Percentiles rank a stretch among this genome's conserved stretches.
Evolutionary conservation across 2,797 vertebrate genomes (phyloP).

Genomic region (Monodelphis domestica): DNA sequence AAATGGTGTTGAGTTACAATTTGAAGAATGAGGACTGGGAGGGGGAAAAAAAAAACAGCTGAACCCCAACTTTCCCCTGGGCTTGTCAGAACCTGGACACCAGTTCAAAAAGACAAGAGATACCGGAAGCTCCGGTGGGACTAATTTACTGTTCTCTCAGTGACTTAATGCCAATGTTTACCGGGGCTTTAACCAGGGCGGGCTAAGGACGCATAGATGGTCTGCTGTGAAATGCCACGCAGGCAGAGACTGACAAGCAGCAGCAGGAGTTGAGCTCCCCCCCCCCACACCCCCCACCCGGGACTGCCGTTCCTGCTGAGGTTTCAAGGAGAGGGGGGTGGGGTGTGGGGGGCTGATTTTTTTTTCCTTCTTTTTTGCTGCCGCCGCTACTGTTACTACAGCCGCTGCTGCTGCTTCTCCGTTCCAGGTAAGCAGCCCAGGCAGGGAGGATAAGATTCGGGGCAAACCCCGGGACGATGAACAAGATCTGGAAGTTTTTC

Average conservation of each 20-base stretch:
- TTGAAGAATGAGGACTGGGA: conserved; percentile 65
- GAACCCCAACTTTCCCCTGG: conserved; percentile 56
- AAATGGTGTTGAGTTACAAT: conserved; percentile 84
- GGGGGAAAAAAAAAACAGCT: conserved; percentile 66
- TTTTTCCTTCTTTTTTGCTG: background rate
- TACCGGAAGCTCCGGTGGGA: conserved; percentile 9
- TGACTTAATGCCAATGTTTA: conserved; percentile 31
- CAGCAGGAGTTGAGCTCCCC: conserved; percentile 58
- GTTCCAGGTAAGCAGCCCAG: conserved; percentile 72
- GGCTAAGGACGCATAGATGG: conserved; percentile 62
- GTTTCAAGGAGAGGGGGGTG: background rate
- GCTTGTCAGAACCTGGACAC: conserved; percentile 35
- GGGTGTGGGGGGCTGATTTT: background rate
- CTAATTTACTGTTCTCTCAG: conserved; percentile 42
- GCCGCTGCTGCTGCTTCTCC: conserved; percentile 32
- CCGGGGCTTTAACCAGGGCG: conserved; percentile 49
- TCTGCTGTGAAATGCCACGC: conserved; percentile 82
- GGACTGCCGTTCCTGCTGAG: conserved; percentile 69
- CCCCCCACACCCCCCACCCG: background rate
- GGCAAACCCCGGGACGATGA: conserved; percentile 75
- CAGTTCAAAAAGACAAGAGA: conserved; percentile 44
- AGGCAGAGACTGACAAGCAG: conserved; percentile 81
- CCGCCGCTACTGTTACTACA: background rate
- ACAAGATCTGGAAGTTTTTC: conserved; percentile 89
- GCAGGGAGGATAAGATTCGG: conserved; percentile 50